Evolutionary conservation across 2,797 vertebrate genomes (phyloP), one percentile per base, ranked within the genome.

Genomic region (Ctenochaetus hawaiiensis): DNA sequence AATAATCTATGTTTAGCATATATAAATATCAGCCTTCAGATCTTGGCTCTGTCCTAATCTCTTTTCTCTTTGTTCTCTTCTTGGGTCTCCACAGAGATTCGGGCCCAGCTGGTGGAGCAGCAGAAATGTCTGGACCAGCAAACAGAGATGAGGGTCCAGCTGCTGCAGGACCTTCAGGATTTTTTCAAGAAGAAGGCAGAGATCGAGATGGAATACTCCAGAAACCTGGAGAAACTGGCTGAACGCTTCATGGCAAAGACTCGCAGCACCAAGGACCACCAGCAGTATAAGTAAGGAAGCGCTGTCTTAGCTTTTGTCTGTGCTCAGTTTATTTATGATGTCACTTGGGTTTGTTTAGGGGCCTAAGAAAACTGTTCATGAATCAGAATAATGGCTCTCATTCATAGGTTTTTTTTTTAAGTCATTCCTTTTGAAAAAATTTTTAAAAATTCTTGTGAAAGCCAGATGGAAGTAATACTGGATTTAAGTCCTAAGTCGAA

Each of bases 201-300:
- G 94, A 99, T 99, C 71, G 98, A 99, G 92, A 98, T 97, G 57
- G 98, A 99, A 71, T 99, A 99, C 89, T 99, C 98, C 17, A 96
- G 98, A 61, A 99, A 98, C 90, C 88, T 99, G 80, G 98, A 99
- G 92, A 99, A 98, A 78, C 88, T 99, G 86, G 98, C 98, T 0
- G 98, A 99, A 68, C 97, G 98, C 75, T 99, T 99, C 93, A 99
- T 99, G 98, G 98, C 98, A 14, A 99, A 99, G 94, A 99, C 98
- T 17, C 96, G 98, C 91, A 99, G 98, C 92, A 99, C 98, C 22
- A 99, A 99, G 86, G 98, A 99, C 78, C 98, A 99, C 87, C 97
- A 99, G 64, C 98, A 99, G 69, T 99, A 98, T 94, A 99, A 99
- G 98, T 99, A 87, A 96, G 96, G 26, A 66, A 14, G 67, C 1